These are phyloP conservation scores for Ptyas mucosa DNA, from an alignment of 2,113 vertebrate species.

Conservation along the genomic window DNA sequence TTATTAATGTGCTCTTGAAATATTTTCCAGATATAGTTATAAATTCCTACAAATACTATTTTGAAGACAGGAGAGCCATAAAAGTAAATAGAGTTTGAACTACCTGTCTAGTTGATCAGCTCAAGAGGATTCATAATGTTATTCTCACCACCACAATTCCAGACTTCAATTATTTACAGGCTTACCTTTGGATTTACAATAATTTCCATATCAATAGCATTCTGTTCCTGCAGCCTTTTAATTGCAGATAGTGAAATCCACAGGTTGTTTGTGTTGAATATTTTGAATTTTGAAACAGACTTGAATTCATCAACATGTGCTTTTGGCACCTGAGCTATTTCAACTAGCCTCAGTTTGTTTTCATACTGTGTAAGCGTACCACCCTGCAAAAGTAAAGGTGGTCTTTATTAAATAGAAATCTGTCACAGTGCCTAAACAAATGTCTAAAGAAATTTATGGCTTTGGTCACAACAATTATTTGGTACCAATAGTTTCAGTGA, in stretches of 20 bases:
- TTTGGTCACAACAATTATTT: background rate
- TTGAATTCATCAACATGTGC: constrained; percentile 97
- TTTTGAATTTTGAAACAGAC: constrained; percentile 97
- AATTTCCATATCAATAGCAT: constrained; percentile 93
- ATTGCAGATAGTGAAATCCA: constrained; percentile 94
- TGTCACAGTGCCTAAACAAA: background rate
- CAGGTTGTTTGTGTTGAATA: constrained; percentile 98
- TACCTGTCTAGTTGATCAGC: background rate
- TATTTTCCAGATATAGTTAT: background rate
- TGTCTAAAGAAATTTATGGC: background rate
- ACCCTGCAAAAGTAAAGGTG: constrained; percentile 72
- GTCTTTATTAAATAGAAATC: background rate
- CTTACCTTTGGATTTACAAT: constrained; percentile 96
- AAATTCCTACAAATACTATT: background rate
- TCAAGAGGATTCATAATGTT: background rate
- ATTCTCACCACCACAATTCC: background rate
- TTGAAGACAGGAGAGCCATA: background rate
- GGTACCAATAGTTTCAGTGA: background rate
- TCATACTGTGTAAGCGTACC: constrained; percentile 94
- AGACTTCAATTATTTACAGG: background rate
- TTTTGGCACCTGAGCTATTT: constrained; percentile 98
- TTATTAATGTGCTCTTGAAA: background rate
- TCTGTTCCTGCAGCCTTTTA: constrained; percentile 92
- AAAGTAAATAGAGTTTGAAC: background rate
- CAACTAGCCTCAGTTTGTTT: constrained; percentile 92